These are phyloP conservation scores for Xyrichtys novacula DNA, from an alignment of 2,797 vertebrate genomes.

Conservation along the genomic window DNA sequence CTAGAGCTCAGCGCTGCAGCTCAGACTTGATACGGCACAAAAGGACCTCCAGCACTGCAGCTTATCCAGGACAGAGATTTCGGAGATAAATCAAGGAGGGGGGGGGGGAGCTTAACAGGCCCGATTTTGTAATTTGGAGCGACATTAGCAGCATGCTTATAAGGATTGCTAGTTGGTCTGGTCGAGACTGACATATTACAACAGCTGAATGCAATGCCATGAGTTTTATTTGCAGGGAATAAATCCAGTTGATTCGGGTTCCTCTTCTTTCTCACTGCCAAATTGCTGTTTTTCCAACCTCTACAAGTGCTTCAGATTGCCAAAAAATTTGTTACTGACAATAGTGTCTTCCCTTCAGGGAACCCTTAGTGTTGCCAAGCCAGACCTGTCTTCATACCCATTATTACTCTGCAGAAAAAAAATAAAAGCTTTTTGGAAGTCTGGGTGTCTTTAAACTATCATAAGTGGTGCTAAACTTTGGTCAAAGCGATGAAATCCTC, in stretches of 20 bases:
- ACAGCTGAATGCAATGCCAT: neutral
- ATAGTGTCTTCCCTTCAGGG: neutral
- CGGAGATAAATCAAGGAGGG: constrained; percentile 6
- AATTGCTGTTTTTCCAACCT: neutral
- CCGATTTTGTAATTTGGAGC: constrained; percentile 1
- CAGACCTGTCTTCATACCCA: neutral
- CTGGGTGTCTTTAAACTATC: too few species aligned
- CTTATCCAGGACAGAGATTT: neutral
- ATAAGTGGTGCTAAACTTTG: too few species aligned
- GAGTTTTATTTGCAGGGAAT: neutral
- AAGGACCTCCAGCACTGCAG: constrained; percentile 11
- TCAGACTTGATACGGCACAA: constrained; percentile 38
- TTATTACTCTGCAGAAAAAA: neutral
- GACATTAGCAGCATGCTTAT: neutral
- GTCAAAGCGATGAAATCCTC: too few species aligned
- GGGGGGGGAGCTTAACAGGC: neutral
- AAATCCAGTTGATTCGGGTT: neutral
- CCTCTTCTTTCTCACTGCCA: neutral
- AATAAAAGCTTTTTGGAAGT: too few species aligned
- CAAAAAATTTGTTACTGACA: neutral
- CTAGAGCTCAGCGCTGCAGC: constrained; percentile 36
- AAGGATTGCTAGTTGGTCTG: neutral
- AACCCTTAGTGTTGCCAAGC: neutral
- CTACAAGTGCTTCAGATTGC: neutral
- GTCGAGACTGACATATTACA: neutral